Conservation (phyloP, 37 sponge, comb jelly and placozoan genomes). For the Aplysina aerophoba region DNA sequence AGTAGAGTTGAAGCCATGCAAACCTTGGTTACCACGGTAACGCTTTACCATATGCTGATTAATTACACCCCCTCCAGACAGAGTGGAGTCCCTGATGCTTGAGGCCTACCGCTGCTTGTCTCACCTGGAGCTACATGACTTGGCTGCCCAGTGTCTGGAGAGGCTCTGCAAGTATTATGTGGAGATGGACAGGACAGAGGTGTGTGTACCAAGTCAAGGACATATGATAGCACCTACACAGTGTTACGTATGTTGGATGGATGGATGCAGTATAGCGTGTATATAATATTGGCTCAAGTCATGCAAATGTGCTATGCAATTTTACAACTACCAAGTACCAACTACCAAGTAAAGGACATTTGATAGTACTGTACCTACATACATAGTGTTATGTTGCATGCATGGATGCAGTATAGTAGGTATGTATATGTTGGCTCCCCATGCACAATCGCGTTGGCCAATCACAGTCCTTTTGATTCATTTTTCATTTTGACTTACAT, state of each 20-base stretch:
- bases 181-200: conserved; percentile 17
- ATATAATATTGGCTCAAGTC: no score
- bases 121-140: background rate
- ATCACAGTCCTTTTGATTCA: background rate
- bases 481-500: background rate
- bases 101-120: background rate
- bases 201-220: background rate
- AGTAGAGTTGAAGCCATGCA: background rate
- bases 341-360: no score
- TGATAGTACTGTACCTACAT: no score
- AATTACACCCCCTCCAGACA: conserved; percentile 53
- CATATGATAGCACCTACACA: no score
- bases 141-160: conserved; percentile 25
- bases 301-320: no score
- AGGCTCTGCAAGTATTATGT: background rate
- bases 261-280: no score
- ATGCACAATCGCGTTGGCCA: no score
- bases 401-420: no score
- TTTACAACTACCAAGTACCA: no score
- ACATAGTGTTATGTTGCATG: no score
- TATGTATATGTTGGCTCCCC: no score
- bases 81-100: conserved; percentile 6
- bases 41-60: conserved; percentile 11
- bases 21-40: background rate
- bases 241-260: no score